Base-by-base conservation (phyloP, 2,888 invertebrate species). In the Sclerodermus sp. region DNA sequence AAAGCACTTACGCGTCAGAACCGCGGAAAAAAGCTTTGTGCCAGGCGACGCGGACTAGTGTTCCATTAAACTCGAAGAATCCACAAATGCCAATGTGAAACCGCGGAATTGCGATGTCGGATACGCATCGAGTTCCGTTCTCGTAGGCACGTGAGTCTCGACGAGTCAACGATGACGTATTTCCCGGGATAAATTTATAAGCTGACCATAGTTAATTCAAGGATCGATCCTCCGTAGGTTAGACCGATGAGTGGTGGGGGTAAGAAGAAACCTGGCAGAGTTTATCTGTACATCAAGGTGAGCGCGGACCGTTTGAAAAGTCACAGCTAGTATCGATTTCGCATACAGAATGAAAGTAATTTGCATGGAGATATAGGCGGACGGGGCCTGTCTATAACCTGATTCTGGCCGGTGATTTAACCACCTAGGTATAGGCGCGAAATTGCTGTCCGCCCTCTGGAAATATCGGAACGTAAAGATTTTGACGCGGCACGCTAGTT, bases 301-400 rank as follows among this genome's bases (percentile, higher is more conserved):
- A 13, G 14, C 13, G 42, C 12, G 41, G 45, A 37, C 36, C 42
- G 34, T 38, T 48, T 47, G 57, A 60, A 60, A 57, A 60, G 57
- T 57, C 48, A 17, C 43, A 43, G 46, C 17, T 40, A 41, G 41
- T 57, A 60, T 60, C 61, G 61, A 60, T 60, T 60, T 38, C 43
- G 60, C 50, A 58, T 55, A 55, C 55, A 47, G 49, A 61, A 55
- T 52, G 58, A 61, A 53, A 46, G 48, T 51, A 58, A 61, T 61
- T 61, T 61, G 55, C 60, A 61, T 61, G 46, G 43, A 51, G 50
- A 55, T 53, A 51, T 51, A 55, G 51, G 42, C 32, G 12, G 32
- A 40, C 47, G 14, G 32, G 45, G 51, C 41, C 44, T 49, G 45
- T 45, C 51, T 29, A 18, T 39, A 46, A 43, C 47, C 48, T 42